phyloP scores from a whole-genome alignment of 2,797 vertebrate species.

The Melanotaenia maccullochi region DNA sequence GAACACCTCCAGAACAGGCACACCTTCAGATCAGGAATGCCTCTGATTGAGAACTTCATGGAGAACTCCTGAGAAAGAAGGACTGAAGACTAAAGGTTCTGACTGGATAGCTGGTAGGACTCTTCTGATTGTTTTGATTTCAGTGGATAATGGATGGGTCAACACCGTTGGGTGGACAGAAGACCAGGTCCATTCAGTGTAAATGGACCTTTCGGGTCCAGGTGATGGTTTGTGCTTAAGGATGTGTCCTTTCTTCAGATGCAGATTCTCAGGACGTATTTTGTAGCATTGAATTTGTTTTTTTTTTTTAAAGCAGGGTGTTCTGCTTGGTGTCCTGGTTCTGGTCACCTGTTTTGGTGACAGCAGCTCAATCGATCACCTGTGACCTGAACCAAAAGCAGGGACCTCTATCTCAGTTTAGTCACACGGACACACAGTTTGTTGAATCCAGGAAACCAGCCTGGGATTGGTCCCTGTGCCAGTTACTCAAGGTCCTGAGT shows the following conservation, averaged over 20 bases:
- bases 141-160: too few relatives aligned
- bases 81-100: too few relatives aligned
- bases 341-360: too few relatives aligned
- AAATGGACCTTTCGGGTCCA: background rate
- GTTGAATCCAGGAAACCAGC: slow-evolving; percentile 21
- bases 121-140: background rate
- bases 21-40: too few relatives aligned
- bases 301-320: too few relatives aligned
- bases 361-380: background rate
- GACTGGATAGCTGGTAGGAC: too few relatives aligned
- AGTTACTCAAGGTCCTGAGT: slow-evolving; percentile 14
- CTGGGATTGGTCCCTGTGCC: slow-evolving; percentile 3
- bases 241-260: background rate
- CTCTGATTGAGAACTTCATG: too few relatives aligned
- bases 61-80: too few relatives aligned
- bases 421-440: background rate
- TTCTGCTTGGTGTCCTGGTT: background rate
- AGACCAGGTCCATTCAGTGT: background rate
- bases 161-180: background rate
- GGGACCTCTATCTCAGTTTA: background rate
- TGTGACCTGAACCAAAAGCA: background rate
- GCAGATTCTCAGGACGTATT: background rate
- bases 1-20: too few relatives aligned
- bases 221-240: background rate
- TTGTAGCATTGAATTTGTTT: too few relatives aligned